A percentile compares a stretch with the other conserved stretches of the same genome.
phyloP scores from a whole-genome alignment of 53 echinoderm and acorn worm genomes.

The Stichopus horrens region DNA sequence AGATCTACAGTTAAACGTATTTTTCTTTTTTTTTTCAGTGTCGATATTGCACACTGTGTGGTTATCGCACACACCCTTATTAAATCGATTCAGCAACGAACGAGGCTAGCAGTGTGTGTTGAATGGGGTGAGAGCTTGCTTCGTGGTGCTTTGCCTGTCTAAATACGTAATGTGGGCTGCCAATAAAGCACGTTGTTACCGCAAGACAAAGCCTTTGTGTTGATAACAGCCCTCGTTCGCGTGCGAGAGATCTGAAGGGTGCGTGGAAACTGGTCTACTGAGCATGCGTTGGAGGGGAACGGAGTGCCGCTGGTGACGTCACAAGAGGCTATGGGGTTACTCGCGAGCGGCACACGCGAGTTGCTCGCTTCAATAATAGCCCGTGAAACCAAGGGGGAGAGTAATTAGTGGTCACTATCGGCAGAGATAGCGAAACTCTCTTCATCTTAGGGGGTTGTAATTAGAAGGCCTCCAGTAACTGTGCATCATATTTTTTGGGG shows the following conservation, averaged over 20 bases:
- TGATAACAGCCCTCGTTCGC: constrained; percentile 48
- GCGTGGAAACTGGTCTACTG: constrained; percentile 31
- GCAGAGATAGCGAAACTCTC: constrained; percentile 1
- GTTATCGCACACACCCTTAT: constrained; percentile 14
- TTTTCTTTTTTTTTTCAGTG: neutral
- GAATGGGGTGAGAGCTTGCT: constrained; percentile 35
- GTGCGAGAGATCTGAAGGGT: constrained; percentile 44
- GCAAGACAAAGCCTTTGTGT: constrained; percentile 49
- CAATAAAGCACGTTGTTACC: constrained; percentile 42
- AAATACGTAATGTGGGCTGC: constrained; percentile 35
- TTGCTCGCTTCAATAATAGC: constrained; percentile 44
- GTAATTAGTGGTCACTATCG: constrained; percentile 42
- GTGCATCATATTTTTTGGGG: constrained; percentile 22
- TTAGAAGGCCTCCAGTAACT: constrained; percentile 25
- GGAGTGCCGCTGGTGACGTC: constrained; percentile 46
- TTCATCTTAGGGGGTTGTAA: constrained; percentile 39
- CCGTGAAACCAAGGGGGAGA: neutral
- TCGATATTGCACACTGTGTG: neutral
- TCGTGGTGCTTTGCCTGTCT: constrained; percentile 40
- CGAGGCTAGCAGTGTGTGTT: constrained; percentile 39
- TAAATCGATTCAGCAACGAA: constrained; percentile 3
- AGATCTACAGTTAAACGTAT: neutral
- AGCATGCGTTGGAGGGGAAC: constrained; percentile 50
- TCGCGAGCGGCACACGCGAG: constrained; percentile 48
- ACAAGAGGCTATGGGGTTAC: constrained; percentile 41